Percentiles rank a stretch among this genome's conserved stretches.
phyloP scores from a whole-genome alignment of 2,113 vertebrate genomes.

The Corythoichthys intestinalis region DNA sequence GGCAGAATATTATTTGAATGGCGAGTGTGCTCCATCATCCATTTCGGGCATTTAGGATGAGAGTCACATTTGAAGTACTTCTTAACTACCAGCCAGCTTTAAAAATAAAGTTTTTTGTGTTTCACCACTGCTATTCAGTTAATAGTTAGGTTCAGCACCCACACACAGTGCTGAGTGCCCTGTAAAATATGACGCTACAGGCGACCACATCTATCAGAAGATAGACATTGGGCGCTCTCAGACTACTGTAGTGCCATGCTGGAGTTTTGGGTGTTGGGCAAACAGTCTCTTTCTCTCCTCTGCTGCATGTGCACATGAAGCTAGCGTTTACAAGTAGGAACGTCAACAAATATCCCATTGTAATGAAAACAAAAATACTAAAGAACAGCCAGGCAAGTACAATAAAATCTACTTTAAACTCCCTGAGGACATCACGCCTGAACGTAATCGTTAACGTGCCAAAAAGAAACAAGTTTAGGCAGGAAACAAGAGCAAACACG shows the following conservation, averaged over 20 bases:
- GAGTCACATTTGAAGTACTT: neutral
- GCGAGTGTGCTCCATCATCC: neutral
- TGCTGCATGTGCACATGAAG: neutral
- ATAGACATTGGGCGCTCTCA: slow-evolving; percentile 34
- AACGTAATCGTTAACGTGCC: neutral
- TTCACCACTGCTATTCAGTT: slow-evolving; percentile 15
- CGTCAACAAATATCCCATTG: neutral
- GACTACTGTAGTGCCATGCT: slow-evolving; percentile 42
- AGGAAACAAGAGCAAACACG: neutral
- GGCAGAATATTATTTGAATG: neutral
- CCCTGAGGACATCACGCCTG: neutral
- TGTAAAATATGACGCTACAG: slow-evolving; percentile 32
- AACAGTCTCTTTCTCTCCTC: slow-evolving; percentile 20
- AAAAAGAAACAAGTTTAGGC: neutral
- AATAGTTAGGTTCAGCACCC: slow-evolving; percentile 18
- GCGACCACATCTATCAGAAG: slow-evolving; percentile 47
- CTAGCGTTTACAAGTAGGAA: neutral
- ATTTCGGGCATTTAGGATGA: neutral
- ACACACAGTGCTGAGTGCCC: slow-evolving; percentile 22
- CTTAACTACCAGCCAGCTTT: neutral
- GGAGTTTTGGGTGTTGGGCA: slow-evolving; percentile 29
- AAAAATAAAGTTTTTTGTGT: slow-evolving; percentile 21
- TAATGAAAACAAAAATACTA: neutral
- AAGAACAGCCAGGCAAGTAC: neutral
- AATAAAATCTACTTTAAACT: neutral